Conservation (phyloP, 2,888 invertebrate genomes). For the Fabriciana adippe region DNA sequence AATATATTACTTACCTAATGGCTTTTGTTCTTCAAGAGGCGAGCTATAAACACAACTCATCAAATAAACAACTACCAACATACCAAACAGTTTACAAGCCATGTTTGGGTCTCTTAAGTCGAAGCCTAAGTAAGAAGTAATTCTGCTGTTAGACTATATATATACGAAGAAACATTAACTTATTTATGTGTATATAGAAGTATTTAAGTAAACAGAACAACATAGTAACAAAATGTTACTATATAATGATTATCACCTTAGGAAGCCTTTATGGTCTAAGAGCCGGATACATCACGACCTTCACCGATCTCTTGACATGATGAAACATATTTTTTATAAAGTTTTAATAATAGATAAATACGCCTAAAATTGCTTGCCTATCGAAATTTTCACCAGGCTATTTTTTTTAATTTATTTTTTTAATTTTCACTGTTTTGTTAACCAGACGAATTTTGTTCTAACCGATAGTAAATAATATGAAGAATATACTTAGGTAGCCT, state of each 20-base stretch:
- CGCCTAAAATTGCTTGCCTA: no score
- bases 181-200: background rate
- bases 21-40: constrained; percentile 23
- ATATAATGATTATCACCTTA: background rate
- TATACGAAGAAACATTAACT: background rate
- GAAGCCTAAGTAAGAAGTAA: background rate
- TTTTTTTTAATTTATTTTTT: no score
- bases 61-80: constrained; percentile 19
- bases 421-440: no score
- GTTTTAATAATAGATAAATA: no score
- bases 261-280: no score
- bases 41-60: constrained; percentile 13
- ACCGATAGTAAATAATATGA: no score
- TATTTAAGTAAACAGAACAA: background rate
- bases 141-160: background rate
- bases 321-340: no score
- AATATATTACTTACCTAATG: constrained; percentile 28
- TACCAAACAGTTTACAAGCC: constrained; percentile 12
- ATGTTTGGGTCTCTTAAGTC: constrained; percentile 15
- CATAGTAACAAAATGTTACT: background rate
- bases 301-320: no score
- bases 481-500: no score
- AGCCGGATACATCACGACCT: no score
- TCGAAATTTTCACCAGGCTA: no score
- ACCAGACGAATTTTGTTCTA: no score